Evolutionary conservation across 1,140 invertebrate species (phyloP), one percentile per base, ranked within the genome.

Genomic region (Papilio dardanus): DNA sequence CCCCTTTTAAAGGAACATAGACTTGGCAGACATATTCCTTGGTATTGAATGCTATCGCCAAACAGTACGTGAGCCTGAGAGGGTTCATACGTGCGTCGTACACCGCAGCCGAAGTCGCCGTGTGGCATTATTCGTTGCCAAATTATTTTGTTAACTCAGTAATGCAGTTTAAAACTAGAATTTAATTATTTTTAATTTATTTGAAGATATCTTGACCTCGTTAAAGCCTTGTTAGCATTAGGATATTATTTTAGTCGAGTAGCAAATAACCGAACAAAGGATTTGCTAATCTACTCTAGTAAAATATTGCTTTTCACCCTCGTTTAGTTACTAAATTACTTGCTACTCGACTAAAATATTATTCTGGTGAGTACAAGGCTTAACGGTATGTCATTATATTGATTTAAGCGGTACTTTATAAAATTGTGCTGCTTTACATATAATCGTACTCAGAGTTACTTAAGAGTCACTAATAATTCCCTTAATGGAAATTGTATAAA

Each of bases 1-100:
- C 14, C 14, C 14, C 10, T 66, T 66, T 66, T 35, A 42, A n/a
- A 42, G 16, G 30, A 66, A 66, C 31, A 31, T 66, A 66, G 31
- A 35, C 65, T 66, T 66, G 65, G 65, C 65, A 66, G 65, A 35
- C 6, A 31, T 7, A 35, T 66, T 31, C 28, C 12, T 31, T 66
- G n/a, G 65, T n/a, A 31, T 66, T 66, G 28, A 66, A 66, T 66
- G 14, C 62, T 66, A 66, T 66, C 65, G 28, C 3, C 30, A 66
- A 66, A 66, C 65, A 31, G 65, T 66, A 66, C 65, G 65, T 66
- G 65, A 66, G 65, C 65, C 2, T 31, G 65, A 66, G 35, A 62
- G 16, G 30, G 24, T 35, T 33, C 65, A 66, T 28, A 66, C 65
- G 65, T 66, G 65, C 65, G 31, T 31, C 7, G 3, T 31, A 30